Evolutionary conservation across 1,140 invertebrate species (phyloP).

Genomic region (Hylaeus anthracinus): DNA sequence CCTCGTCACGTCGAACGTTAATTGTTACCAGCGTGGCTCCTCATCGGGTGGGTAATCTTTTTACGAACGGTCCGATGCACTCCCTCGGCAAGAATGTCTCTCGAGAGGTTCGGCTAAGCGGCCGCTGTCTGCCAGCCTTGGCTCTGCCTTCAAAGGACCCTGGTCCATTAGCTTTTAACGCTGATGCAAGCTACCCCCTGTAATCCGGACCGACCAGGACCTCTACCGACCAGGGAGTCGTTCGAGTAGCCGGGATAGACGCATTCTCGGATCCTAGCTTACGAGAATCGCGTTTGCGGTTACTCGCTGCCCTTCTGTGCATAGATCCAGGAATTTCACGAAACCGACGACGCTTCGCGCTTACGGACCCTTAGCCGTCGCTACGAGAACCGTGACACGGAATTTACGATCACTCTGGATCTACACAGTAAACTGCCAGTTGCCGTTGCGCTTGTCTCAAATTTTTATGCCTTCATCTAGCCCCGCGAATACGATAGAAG

Average conservation of each 20-base stretch:
- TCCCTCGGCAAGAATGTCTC: slow-evolving; percentile 5
- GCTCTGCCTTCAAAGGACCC: slow-evolving; percentile 39
- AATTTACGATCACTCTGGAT: too few relatives aligned
- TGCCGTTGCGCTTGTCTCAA: too few relatives aligned
- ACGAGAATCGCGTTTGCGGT: neutral
- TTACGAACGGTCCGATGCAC: slow-evolving; percentile 21
- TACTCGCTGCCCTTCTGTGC: neutral
- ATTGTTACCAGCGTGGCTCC: slow-evolving; percentile 32
- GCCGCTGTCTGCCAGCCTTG: slow-evolving; percentile 11
- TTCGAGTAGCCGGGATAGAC: neutral
- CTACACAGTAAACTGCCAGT: too few relatives aligned
- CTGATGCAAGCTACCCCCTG: slow-evolving; percentile 36
- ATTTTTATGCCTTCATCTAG: too few relatives aligned
- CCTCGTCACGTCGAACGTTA: slow-evolving; percentile 28
- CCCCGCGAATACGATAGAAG: too few relatives aligned
- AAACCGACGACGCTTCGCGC: neutral
- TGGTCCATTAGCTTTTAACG: slow-evolving; percentile 55
- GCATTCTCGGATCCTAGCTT: neutral
- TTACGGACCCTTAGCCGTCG: neutral
- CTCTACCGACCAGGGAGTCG: neutral
- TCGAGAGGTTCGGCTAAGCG: slow-evolving; percentile 30
- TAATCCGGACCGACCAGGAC: slow-evolving; percentile 23
- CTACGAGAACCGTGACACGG: neutral
- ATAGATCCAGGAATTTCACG: neutral
- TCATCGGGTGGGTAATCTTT: slow-evolving; percentile 32